These are phyloP conservation scores for Vanessa tameamea DNA, from an alignment of 1,140 invertebrate species.

Conservation along the genomic window DNA sequence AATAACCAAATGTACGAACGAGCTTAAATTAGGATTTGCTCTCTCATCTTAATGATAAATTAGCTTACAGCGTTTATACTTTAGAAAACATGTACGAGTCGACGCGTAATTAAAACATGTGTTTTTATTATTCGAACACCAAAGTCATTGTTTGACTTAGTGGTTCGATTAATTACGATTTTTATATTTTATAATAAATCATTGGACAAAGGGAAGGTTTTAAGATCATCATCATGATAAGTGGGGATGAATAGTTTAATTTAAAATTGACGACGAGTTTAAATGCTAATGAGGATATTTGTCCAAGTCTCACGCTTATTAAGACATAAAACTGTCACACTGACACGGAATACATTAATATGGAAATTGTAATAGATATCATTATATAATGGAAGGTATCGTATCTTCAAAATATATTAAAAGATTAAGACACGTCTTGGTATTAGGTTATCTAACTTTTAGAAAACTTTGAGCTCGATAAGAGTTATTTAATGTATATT, in stretches of 20 bases:
- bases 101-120: conserved; percentile 30
- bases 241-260: conserved; percentile 4
- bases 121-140: conserved; percentile 29
- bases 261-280: conserved; percentile 11
- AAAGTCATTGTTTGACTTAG: conserved; percentile 51
- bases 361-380: background rate
- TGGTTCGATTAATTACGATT: conserved; percentile 34
- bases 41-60: conserved; percentile 28
- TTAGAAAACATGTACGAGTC: background rate
- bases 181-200: background rate
- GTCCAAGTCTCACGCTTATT: conserved; percentile 27
- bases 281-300: conserved; percentile 35
- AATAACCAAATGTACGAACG: conserved; percentile 37
- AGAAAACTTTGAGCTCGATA: too few relatives aligned
- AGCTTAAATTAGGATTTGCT: conserved; percentile 37
- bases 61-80: conserved; percentile 16
- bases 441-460: too few relatives aligned
- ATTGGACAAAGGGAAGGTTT: background rate
- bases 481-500: too few relatives aligned
- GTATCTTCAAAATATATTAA: too few relatives aligned
- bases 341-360: conserved; percentile 28
- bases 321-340: conserved; percentile 33
- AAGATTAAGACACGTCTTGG: too few relatives aligned
- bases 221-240: background rate
- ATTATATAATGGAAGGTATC: too few relatives aligned